Base-by-base conservation (phyloP, 2,888 invertebrate genomes). In the Germaria angustata region DNA sequence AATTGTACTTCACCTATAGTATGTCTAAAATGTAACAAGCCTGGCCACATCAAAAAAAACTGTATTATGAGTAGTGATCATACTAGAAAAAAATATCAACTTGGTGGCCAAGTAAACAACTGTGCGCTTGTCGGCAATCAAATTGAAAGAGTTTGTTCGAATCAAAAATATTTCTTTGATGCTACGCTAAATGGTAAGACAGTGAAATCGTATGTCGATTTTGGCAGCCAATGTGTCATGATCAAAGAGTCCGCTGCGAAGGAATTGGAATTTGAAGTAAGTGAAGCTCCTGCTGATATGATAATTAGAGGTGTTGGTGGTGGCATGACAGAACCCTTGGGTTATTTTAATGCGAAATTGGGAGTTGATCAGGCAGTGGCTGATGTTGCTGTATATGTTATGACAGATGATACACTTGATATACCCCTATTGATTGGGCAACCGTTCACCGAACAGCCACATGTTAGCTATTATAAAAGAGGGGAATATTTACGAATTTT, bases 131-230 rank as follows among this genome's bases (percentile, higher is more conserved):
- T 53, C 8, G 13, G 53, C 15, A 51, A 66, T 44, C 22, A 51
- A n/a, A 20, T n/a, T 53, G 39, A 22, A 39, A n/a, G 20, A 17
- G 11, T 36, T 1, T 15, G 4, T 11, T 3, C 39, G 15, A 68
- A 66, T 36, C n/a, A 36, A 22, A 53, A 68, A 17, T 68, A 53
- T 36, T 51, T 61, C 17, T 55, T 68, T 53, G 55, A 69, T 41
- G 55, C 69, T 6, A 17, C 41, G 24, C 9, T 72, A 5, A 51
- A 72, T 51, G 28, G 49, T 5, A 72, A 39, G 0, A 8, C n/a
- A 0, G 51, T 59, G 9, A 68, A 53, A 7, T 68, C 69, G 2
- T 69, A 55, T 24, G 69, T 69, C 15, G 69, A 69, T 44, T 73
- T 73, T 44, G 63, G 28, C 6, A n/a, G n/a, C n/a, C 28, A 28